These are phyloP conservation scores for Corythornis cristatus DNA, from an alignment of 2,113 vertebrate species.

Conservation along the genomic window DNA sequence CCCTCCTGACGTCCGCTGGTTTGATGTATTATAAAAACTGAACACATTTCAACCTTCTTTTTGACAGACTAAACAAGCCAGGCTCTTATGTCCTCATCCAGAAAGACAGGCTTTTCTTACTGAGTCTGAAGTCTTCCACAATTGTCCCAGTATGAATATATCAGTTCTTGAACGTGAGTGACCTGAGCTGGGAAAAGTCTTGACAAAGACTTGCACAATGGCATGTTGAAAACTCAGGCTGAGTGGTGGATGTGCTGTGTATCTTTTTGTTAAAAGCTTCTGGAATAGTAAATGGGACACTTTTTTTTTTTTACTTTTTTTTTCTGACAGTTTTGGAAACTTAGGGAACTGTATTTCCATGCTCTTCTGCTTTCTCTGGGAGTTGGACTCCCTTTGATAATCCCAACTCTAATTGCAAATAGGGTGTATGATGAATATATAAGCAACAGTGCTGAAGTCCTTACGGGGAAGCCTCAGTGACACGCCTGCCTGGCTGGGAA, in stretches of 20 bases:
- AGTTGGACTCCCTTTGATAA: background rate
- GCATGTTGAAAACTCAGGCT: slow-evolving; percentile 12
- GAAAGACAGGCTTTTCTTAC: background rate
- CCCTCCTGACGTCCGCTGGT: background rate
- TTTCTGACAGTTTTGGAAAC: background rate
- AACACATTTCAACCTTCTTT: background rate
- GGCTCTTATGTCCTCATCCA: background rate
- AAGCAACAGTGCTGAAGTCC: background rate
- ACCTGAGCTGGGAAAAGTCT: background rate
- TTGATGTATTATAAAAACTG: background rate
- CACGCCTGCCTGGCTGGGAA: no score
- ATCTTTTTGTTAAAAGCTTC: background rate
- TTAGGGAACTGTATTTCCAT: background rate
- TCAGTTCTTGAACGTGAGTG: background rate
- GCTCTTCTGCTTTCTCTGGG: background rate
- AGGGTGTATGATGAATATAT: background rate
- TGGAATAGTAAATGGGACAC: background rate
- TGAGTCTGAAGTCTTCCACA: background rate
- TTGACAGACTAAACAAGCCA: background rate
- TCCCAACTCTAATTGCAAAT: background rate
- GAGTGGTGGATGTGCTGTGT: background rate
- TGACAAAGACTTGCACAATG: slow-evolving; percentile 1
- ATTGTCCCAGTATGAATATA: background rate
- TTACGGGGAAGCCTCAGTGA: no score
- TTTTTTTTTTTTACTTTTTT: background rate